A percentile compares a stretch with the other conserved stretches of the same genome.
Evolutionary conservation across 1,140 invertebrate genomes (phyloP).

Genomic region (Liolophura sinensis): DNA sequence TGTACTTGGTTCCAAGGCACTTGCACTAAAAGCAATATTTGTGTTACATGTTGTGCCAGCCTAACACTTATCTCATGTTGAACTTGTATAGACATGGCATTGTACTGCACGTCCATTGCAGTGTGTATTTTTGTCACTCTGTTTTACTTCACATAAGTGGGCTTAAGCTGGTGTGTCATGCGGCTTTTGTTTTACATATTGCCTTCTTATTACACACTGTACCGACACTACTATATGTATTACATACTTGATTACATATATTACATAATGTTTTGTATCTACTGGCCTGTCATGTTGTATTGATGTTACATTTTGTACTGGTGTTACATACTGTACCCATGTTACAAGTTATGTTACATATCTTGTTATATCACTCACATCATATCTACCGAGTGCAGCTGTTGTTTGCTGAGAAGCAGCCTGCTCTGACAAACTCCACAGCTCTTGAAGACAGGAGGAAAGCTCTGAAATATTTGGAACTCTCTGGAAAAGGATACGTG

Average conservation of each 20-base stretch:
- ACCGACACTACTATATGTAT: no score
- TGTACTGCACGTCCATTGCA: background rate
- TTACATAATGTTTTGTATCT: background rate
- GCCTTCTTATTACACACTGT: background rate
- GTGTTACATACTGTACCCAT: no score
- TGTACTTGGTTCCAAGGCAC: background rate
- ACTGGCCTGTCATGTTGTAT: background rate
- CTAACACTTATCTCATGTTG: background rate
- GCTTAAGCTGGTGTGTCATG: no score
- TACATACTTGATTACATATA: no score
- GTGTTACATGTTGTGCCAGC: no score
- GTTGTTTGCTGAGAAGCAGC: conserved; percentile 37
- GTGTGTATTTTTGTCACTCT: background rate
- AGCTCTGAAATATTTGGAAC: conserved; percentile 38
- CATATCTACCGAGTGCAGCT: conserved; percentile 44
- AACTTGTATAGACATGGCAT: no score
- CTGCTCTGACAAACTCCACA: conserved; percentile 50
- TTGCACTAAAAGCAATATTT: background rate
- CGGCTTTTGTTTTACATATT: background rate
- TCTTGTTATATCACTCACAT: conserved; percentile 26
- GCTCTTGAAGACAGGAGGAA: conserved; percentile 44
- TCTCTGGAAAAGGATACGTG: conserved; percentile 35
- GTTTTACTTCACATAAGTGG: no score
- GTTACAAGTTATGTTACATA: no score
- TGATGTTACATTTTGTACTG: background rate